Percentiles rank a stretch among this genome's conserved stretches.
These are phyloP conservation scores for Merops nubicus DNA, from an alignment of 2,113 vertebrate genomes.

Conservation along the genomic window DNA sequence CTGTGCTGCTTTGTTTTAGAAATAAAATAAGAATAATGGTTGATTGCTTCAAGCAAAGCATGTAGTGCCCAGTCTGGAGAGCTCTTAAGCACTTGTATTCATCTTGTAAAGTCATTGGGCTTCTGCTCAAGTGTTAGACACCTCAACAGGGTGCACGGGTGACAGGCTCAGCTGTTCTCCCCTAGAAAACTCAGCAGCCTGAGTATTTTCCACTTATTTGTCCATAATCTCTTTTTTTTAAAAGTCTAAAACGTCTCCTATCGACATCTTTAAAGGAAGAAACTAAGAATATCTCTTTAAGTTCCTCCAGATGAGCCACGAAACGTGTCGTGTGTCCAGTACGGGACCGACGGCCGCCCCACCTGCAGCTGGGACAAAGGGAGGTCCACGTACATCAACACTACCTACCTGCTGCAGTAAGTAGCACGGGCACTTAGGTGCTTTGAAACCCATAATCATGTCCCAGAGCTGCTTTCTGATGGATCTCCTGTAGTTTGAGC, in stretches of 20 bases:
- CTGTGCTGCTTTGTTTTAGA: not conserved
- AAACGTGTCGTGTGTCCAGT: constrained; percentile 70
- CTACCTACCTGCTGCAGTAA: constrained; percentile 55
- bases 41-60: not conserved
- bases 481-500: not conserved
- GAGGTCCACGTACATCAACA: constrained; percentile 37
- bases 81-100: not conserved
- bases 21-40: not conserved
- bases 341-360: constrained; percentile 21
- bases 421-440: not conserved
- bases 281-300: not conserved
- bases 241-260: no score
- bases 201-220: not conserved
- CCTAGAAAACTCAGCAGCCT: not conserved
- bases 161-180: not conserved
- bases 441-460: fast-evolving
- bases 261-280: not conserved
- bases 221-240: not conserved
- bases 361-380: constrained; percentile 75
- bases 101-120: no score
- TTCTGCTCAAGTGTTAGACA: not conserved
- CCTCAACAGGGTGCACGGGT: not conserved
- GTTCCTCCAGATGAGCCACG: constrained; percentile 73
- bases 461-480: not conserved
- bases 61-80: no score